Conservation (phyloP, 2,888 invertebrate species). For the Blomia tropicalis region DNA sequence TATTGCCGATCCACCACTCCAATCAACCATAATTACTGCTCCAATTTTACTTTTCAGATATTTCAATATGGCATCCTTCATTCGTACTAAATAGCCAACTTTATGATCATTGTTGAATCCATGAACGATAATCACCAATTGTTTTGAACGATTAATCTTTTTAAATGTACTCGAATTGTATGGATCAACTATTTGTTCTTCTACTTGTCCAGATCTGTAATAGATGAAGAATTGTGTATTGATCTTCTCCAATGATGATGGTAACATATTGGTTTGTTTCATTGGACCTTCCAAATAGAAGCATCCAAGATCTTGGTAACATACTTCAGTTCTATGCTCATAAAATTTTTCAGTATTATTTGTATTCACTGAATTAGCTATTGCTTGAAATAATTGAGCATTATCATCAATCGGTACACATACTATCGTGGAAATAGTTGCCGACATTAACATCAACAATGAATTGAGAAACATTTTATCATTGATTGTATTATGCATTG, state of each 20-base stretch:
- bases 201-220: background rate
- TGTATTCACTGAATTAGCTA: background rate
- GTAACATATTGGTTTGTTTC: background rate
- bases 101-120: conserved; percentile 7
- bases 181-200: background rate
- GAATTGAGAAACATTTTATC: too few species aligned
- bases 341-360: background rate
- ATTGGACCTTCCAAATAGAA: conserved; percentile 11
- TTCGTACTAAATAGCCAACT: background rate
- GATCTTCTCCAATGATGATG: conserved; percentile 1
- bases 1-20: background rate
- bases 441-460: too few species aligned
- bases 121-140: conserved; percentile 14
- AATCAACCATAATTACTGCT: conserved; percentile 17
- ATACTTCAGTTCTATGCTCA: background rate
- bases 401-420: background rate
- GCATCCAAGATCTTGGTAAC: conserved; percentile 11
- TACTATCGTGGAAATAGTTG: too few species aligned
- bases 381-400: background rate
- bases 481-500: too few species aligned
- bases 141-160: background rate
- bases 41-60: background rate
- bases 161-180: background rate
- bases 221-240: background rate
- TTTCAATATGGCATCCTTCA: conserved; percentile 1